Evolutionary conservation across 1,140 invertebrate species (phyloP), one percentile per base, ranked within the genome.

Genomic region (Camponotus pennsylvanicus): DNA sequence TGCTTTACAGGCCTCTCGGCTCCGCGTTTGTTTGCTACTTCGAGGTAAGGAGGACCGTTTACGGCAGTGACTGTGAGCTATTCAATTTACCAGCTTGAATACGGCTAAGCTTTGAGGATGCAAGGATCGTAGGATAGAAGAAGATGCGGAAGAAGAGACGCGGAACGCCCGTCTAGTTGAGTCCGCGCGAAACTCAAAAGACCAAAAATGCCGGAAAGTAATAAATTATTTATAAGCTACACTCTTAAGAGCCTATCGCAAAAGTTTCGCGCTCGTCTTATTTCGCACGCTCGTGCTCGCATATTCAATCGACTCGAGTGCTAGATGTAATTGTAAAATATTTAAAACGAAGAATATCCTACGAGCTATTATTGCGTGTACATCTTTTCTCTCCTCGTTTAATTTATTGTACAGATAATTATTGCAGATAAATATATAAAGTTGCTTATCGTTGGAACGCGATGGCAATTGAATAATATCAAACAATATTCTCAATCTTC

Each of bases 1-100:
- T 89, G 90, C 88, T 92, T 90, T 91, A 91, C 86, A 79, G 86
- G 70, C 80, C 80, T 69, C 70, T 71, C 80, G 80, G 73, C 69
- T 82, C 76, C 61, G 61, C 80, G 75, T 77, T 85, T 85, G 52
- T 73, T 87, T 66, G 70, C 88, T 61, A 63, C 45, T 59, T 64
- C 76, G 66, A 85, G 63, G 49, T 70, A 66, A 87, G 85, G 75
- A 87, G 69, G 78, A 87, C 85, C 88, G 70, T 89, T 77, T 85
- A 85, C 67, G 86, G 69, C 71, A 59, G 32, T 45, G 83, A 70
- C 73, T 87, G 80, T 55, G 45, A 80, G 82, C 49, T 55, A 61
- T 75, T 86, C 83, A 67, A 80, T 80, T 70, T 88, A 76, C 37
- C 66, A 6, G n/a, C 63, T 71, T 40, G 63, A 57, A 70, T 78